Percentiles rank a stretch among this genome's conserved stretches.
phyloP scores from a whole-genome alignment of 2,113 vertebrate species.

The Apaloderma vittatum region DNA sequence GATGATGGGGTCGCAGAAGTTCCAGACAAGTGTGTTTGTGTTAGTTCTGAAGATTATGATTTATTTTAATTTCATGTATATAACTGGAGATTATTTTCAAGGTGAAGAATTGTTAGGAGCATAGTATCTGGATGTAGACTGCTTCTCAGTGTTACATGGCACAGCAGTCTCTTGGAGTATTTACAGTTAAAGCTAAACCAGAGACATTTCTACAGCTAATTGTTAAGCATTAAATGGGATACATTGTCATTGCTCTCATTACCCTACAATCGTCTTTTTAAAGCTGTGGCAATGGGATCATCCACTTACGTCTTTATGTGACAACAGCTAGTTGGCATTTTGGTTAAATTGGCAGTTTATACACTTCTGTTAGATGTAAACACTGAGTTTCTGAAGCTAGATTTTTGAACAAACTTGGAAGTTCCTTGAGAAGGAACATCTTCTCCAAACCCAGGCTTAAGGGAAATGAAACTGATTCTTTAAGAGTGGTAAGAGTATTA shows the following conservation, averaged over 20 bases:
- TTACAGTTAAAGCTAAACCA: not conserved
- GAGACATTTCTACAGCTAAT: not conserved
- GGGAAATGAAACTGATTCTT: not conserved
- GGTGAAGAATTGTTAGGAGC: not conserved
- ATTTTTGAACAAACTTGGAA: not conserved
- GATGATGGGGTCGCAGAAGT: not conserved
- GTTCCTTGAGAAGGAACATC: not conserved
- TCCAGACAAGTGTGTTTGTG: not conserved
- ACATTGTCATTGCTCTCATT: not conserved
- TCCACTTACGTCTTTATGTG: not conserved
- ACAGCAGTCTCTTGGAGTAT: not conserved
- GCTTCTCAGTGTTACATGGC: not conserved
- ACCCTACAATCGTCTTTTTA: not conserved
- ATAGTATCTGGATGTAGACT: not conserved
- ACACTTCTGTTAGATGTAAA: not conserved
- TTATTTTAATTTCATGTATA: not conserved
- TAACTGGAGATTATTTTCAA: not conserved
- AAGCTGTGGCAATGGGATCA: not conserved
- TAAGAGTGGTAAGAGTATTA: not conserved
- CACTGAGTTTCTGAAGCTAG: not conserved
- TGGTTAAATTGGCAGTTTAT: not conserved
- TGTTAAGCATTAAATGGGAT: not conserved
- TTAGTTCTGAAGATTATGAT: not conserved
- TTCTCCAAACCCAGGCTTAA: not conserved
- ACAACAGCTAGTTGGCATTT: not conserved